Percentiles rank a stretch among this genome's conserved stretches.
Conservation (phyloP, 35 echinoderm and acorn worm genomes). For the Amphiura filiformis region DNA sequence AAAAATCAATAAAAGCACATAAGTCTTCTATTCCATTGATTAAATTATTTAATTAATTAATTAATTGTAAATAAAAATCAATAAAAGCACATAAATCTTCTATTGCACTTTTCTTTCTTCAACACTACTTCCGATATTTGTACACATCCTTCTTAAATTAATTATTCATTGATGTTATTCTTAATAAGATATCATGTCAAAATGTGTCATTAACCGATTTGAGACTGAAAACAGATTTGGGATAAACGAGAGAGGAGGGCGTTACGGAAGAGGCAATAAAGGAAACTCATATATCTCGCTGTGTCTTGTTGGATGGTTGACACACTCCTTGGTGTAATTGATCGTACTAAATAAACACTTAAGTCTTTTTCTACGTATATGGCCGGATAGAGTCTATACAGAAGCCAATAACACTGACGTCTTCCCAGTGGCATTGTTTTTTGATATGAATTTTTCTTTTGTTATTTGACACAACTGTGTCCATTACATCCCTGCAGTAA, state of each 20-base stretch:
- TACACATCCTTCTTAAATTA: too few species aligned
- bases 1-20: too few species aligned
- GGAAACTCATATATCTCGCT: neutral
- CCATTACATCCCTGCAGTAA: neutral
- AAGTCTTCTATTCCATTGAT: too few species aligned
- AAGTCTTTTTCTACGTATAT: neutral
- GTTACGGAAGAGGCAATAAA: neutral
- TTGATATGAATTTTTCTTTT: neutral
- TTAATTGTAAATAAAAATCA: too few species aligned
- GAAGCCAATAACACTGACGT: neutral
- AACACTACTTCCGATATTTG: too few species aligned
- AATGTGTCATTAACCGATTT: too few species aligned
- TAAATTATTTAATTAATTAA: too few species aligned
- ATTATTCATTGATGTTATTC: too few species aligned
- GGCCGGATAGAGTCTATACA: neutral
- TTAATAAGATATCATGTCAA: too few species aligned
- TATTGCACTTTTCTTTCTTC: too few species aligned
- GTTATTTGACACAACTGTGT: conserved; percentile 11
- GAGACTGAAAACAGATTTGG: neutral
- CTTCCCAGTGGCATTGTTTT: neutral
- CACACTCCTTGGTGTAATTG: neutral
- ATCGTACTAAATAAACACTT: conserved; percentile 9
- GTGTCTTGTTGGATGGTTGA: neutral
- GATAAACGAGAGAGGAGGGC: neutral
- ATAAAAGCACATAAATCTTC: too few species aligned